Conservation (phyloP, 2,888 invertebrate species). For the Cataglyphis cursor region DNA sequence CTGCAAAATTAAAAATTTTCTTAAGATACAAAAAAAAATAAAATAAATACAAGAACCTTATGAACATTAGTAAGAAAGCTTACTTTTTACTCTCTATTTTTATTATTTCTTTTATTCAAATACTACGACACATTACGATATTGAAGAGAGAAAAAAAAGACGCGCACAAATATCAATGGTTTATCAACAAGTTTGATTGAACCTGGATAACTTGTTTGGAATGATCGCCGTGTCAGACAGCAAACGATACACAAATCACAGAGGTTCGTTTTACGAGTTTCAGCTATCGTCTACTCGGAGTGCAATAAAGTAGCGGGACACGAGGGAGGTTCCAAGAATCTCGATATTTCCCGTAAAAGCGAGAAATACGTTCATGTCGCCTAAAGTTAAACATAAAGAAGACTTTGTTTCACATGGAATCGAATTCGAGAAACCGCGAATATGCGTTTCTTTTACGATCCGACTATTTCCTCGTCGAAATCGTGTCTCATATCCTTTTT, state of each 20-base stretch:
- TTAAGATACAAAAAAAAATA: not conserved
- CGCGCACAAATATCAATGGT: not conserved
- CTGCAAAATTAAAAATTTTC: not conserved
- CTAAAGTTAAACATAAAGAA: slow-evolving; percentile 29
- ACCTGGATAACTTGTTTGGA: not conserved
- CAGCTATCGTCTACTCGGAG: slow-evolving; percentile 30
- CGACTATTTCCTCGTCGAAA: not conserved
- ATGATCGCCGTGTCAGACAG: not conserved
- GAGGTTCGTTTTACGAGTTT: slow-evolving; percentile 36
- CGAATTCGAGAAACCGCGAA: slow-evolving; percentile 10
- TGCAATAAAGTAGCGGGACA: slow-evolving; percentile 25
- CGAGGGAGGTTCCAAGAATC: slow-evolving; percentile 1
- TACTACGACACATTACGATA: not conserved
- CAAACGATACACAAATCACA: slow-evolving; percentile 14
- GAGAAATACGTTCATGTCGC: slow-evolving; percentile 9
- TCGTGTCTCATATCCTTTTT: not conserved
- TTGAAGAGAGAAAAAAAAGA: not conserved
- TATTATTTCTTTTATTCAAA: not conserved
- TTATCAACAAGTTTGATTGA: not conserved
- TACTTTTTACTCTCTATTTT: not conserved
- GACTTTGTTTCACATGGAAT: slow-evolving; percentile 21
- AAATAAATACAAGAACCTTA: not conserved
- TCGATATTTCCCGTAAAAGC: slow-evolving; percentile 18
- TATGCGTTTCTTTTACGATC: not conserved
- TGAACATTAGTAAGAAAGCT: not conserved